Evolutionary conservation across 1,140 invertebrate species (phyloP).

Genomic region (Myzus persicae): DNA sequence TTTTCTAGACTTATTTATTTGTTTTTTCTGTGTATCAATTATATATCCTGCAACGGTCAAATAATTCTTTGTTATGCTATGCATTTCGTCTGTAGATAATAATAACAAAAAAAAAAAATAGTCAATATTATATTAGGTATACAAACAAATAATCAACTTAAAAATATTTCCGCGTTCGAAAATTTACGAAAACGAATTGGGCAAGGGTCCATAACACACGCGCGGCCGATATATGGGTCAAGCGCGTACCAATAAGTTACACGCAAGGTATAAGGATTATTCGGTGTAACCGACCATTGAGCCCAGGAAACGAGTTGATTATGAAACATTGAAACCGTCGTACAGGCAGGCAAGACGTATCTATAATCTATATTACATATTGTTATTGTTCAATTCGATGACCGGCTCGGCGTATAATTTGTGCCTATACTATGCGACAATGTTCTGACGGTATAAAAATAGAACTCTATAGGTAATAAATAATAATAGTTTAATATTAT

Average conservation of each 20-base stretch:
- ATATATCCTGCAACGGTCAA: background rate
- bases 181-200: constrained; percentile 19
- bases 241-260: background rate
- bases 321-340: background rate
- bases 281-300: constrained; percentile 45
- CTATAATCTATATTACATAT: background rate
- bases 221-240: background rate
- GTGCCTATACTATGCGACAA: background rate
- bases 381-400: background rate
- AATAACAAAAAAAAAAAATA: constrained; percentile 1
- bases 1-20: constrained; percentile 10
- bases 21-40: constrained; percentile 1
- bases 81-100: background rate
- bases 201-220: background rate
- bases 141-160: background rate
- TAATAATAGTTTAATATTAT: too few species aligned
- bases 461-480: too few species aligned
- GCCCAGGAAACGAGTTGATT: background rate
- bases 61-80: background rate
- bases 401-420: background rate
- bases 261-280: background rate
- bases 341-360: background rate
- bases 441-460: background rate
- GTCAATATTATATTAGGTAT: background rate
- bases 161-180: background rate